phyloP scores from a whole-genome alignment of 2,113 vertebrate species.

The Lepidothrix coronata region DNA sequence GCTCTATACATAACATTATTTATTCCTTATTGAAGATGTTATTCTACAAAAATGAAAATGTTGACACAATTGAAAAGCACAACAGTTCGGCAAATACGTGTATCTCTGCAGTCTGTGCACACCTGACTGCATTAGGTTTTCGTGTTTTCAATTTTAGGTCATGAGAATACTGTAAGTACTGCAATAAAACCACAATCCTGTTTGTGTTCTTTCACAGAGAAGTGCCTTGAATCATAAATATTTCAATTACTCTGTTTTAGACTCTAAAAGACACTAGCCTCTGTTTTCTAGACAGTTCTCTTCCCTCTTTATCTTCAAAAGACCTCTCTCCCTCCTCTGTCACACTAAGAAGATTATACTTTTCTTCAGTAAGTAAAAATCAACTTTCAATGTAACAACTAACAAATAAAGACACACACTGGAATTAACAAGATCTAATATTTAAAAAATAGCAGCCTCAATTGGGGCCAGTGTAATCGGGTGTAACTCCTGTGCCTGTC shows the following conservation, averaged over 20 bases:
- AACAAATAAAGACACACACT: background rate
- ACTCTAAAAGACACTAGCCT: conserved; percentile 45
- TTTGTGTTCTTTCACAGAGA: conserved; percentile 53
- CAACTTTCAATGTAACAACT: background rate
- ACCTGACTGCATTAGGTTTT: conserved; percentile 62
- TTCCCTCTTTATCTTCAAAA: conserved; percentile 25
- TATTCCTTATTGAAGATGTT: background rate
- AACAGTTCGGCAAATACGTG: background rate
- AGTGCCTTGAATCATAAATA: conserved; percentile 66
- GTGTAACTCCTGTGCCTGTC: background rate
- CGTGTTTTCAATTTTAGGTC: conserved; percentile 64
- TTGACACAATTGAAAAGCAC: background rate
- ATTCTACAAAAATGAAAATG: conserved; percentile 25
- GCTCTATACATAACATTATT: background rate
- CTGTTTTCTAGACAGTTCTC: conserved; percentile 44
- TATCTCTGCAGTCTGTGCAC: background rate
- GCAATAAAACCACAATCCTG: conserved; percentile 68
- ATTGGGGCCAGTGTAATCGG: fast-evolving
- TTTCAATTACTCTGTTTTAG: conserved; percentile 67
- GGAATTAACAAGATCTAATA: background rate
- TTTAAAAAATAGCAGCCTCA: background rate
- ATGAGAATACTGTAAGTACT: conserved; percentile 67
- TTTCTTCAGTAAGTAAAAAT: background rate
- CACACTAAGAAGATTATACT: background rate
- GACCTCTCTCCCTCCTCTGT: background rate